Conservation (phyloP, 2,888 invertebrate genomes). For the Polyommatus icarus region DNA sequence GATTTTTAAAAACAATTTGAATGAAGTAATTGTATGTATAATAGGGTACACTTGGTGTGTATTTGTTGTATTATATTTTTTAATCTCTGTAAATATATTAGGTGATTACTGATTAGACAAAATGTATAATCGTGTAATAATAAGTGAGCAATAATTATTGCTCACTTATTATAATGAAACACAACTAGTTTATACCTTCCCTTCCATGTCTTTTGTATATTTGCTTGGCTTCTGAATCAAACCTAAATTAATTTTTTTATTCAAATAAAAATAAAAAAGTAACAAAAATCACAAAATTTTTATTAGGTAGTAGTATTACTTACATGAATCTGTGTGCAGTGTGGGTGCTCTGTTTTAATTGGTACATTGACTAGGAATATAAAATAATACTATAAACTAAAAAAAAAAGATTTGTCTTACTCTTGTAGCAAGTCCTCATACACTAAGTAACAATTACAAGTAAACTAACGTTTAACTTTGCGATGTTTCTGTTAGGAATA, state of each 20-base stretch:
- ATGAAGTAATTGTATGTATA: not conserved
- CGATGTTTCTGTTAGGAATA: not conserved
- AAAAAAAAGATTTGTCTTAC: not conserved
- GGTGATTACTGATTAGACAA: not conserved
- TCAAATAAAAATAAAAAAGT: not conserved
- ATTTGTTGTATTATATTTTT: not conserved
- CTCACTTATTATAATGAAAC: not conserved
- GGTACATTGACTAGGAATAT: not conserved
- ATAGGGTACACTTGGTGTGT: not conserved
- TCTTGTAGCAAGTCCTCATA: not conserved
- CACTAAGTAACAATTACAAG: not conserved
- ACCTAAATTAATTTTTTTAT: not conserved
- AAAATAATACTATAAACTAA: not conserved
- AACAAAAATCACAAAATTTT: not conserved
- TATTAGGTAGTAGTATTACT: not conserved
- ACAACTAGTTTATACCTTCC: not conserved
- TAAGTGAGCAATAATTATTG: too few species aligned
- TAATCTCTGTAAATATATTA: not conserved
- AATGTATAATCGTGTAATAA: not conserved
- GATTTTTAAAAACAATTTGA: not conserved
- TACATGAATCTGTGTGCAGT: not conserved
- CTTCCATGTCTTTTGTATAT: not conserved
- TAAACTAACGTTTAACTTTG: not conserved
- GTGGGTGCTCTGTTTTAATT: not conserved
- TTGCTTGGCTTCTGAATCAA: not conserved